These are phyloP conservation scores for Fulmarus glacialis DNA, from an alignment of 2,113 vertebrate genomes.

Conservation along the genomic window DNA sequence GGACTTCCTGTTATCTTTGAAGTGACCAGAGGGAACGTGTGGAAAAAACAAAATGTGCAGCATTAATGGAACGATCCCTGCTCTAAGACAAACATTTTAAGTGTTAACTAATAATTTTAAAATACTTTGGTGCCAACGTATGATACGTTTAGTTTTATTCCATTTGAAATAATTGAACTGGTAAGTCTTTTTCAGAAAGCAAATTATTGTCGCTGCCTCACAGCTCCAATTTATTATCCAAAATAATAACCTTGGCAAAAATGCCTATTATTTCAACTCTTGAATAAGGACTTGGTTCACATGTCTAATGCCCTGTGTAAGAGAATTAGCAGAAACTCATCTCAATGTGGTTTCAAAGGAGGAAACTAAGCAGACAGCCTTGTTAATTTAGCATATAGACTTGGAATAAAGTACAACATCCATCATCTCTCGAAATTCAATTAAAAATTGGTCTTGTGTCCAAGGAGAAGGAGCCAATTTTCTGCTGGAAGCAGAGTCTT, in stretches of 20 bases:
- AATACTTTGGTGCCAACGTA: neutral
- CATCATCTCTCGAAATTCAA: constrained; percentile 81
- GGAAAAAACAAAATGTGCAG: neutral
- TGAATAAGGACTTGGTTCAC: constrained; percentile 41
- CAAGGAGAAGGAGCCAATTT: constrained; percentile 76
- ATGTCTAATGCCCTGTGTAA: constrained; percentile 60
- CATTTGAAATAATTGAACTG: neutral
- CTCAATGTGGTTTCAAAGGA: constrained; percentile 64
- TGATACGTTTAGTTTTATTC: neutral
- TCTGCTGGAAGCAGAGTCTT: constrained; percentile 68
- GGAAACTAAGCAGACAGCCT: constrained; percentile 78
- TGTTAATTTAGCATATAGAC: constrained; percentile 85
- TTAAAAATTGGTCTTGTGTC: constrained; percentile 78
- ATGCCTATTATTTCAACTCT: constrained; percentile 18
- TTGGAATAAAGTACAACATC: constrained; percentile 78
- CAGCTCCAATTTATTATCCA: neutral
- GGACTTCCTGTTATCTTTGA: neutral
- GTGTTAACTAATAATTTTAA: neutral
- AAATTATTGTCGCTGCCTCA: neutral
- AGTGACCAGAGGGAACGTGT: neutral
- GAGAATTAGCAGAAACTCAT: constrained; percentile 75
- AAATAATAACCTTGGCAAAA: constrained; percentile 57
- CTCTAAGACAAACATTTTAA: neutral
- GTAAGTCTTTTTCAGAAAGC: neutral
- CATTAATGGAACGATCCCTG: neutral